Evolutionary conservation across 2,797 vertebrate genomes (phyloP).

Genomic region (Todus mexicanus): DNA sequence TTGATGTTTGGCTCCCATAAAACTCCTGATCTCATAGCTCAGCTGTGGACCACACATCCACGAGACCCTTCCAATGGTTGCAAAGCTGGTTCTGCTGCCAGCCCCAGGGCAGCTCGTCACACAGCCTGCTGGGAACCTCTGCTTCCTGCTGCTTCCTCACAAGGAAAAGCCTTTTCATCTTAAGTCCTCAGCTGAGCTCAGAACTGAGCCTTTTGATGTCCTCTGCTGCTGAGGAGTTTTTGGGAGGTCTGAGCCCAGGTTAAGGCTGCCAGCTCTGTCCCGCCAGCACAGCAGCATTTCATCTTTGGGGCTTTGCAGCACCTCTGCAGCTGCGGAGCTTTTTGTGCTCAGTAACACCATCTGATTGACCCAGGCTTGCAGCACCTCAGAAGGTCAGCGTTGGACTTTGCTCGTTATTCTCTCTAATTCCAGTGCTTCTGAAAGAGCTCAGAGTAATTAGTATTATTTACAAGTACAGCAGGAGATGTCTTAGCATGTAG

Average conservation of each 20-base stretch:
- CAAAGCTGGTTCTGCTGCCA: neutral
- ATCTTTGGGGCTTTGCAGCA: neutral
- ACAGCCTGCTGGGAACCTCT: neutral
- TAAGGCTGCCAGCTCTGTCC: neutral
- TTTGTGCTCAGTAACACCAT: neutral
- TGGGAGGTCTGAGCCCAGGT: neutral
- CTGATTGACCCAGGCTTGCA: neutral
- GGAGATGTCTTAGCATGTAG: neutral
- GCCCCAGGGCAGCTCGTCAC: neutral
- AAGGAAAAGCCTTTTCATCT: neutral
- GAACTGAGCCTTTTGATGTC: neutral
- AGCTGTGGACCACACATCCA: neutral
- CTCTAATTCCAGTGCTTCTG: neutral
- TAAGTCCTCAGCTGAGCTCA: neutral
- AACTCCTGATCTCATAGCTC: neutral
- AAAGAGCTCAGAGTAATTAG: neutral
- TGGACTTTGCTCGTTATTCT: neutral
- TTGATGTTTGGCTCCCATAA: neutral
- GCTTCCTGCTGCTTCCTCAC: neutral
- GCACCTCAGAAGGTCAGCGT: neutral
- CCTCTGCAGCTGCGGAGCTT: neutral
- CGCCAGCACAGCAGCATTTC: fast-evolving
- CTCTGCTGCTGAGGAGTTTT: neutral
- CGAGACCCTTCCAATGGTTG: neutral
- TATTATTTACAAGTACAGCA: neutral